Evolutionary conservation across 2,888 invertebrate species (phyloP), one percentile per base, ranked within the genome.

Genomic region (Callimorpha dominula): DNA sequence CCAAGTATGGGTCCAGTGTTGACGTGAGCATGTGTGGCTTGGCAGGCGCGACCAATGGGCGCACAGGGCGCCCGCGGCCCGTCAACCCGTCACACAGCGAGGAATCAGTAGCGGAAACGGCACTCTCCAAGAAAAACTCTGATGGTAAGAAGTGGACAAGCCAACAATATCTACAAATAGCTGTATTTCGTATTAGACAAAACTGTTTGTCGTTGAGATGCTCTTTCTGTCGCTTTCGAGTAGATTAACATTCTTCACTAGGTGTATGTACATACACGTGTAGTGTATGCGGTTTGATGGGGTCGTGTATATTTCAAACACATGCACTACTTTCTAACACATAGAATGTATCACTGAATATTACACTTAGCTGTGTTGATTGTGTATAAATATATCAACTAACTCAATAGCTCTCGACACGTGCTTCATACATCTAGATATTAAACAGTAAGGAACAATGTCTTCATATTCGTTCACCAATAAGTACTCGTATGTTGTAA

Each of bases 71-170:
- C 87, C 84, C 92, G 86, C 91, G 93, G 79, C 90, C 92, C 87
- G 88, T 89, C 90, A 97, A 97, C 96, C 97, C 97, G 83, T 97
- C 97, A 93, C 97, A 97, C 95, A 97, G 97, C 95, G 97, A 98
- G 96, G 98, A 98, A 96, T 97, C 97, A 84, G 97, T 98, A 90
- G 97, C 97, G 85, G 98, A 98, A 93, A 97, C 97, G 88, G 97
- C 97, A 90, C 96, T 97, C 93, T 97, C 97, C 93, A 98, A 98
- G 96, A 97, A 97, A 96, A 97, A 97, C 96, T 98, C 98, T 87
- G 98, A 98, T 95, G 98, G 98, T 98, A 97, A 97, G 97, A 96
- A 87, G 88, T 86, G 84, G 82, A 77, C 65, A 86, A 81, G 84
- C 80, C 84, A 82, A 78, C 71, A 81, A 79, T 81, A 83, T 85